These are phyloP conservation scores for Pseudocheirus occidentalis DNA, from an alignment of 2,797 vertebrate species.

Conservation along the genomic window DNA sequence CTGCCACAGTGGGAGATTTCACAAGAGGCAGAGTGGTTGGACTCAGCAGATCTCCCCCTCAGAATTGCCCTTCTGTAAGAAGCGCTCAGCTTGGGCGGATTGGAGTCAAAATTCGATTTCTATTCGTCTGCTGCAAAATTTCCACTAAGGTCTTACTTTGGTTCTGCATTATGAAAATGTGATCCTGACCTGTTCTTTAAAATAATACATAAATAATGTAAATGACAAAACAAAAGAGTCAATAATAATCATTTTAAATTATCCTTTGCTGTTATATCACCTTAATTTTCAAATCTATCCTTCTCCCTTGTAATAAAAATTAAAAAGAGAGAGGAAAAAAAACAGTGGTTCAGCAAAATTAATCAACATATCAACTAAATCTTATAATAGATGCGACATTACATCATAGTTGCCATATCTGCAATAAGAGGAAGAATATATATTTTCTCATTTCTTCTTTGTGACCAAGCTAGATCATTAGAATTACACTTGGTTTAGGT, in stretches of 20 bases:
- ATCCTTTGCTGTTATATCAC: background rate
- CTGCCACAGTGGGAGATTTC: conserved; percentile 75
- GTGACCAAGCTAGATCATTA: background rate
- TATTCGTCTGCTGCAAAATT: conserved; percentile 69
- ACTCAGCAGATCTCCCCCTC: conserved; percentile 72
- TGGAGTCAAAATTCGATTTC: conserved; percentile 76
- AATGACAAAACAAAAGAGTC: background rate
- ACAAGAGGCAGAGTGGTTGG: conserved; percentile 70
- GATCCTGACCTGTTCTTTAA: background rate
- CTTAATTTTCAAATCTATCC: background rate
- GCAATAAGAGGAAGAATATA: background rate
- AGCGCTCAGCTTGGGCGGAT: conserved; percentile 69
- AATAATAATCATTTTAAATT: background rate
- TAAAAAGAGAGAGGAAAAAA: background rate
- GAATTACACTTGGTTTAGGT: background rate
- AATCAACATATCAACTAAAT: background rate
- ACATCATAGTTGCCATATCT: background rate
- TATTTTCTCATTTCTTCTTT: background rate
- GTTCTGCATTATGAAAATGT: background rate
- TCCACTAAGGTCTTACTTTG: background rate
- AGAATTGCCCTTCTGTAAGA: conserved; percentile 71
- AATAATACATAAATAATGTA: background rate
- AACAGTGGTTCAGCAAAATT: background rate
- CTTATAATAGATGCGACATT: background rate
- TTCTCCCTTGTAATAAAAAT: background rate